Conservation (phyloP, 2,113 vertebrate genomes). For the Paralichthys olivaceus region DNA sequence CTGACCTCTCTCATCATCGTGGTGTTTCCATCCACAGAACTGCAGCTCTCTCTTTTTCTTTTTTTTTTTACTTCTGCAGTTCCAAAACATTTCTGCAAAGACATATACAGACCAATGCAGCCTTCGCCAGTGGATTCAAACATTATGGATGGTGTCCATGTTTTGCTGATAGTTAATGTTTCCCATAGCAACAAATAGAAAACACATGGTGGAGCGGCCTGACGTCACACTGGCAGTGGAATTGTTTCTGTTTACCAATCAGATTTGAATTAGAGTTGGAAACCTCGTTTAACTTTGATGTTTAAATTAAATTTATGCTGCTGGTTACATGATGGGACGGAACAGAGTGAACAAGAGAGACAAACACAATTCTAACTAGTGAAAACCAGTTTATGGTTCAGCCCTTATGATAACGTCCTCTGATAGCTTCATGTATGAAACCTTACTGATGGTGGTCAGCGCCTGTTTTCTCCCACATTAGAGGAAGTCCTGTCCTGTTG, state of each 20-base stretch:
- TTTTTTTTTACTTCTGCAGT: no score
- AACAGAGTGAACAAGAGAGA: background rate
- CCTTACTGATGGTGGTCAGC: constrained; percentile 15
- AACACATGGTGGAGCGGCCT: background rate
- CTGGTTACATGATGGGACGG: background rate
- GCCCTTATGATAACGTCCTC: background rate
- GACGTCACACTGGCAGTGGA: background rate
- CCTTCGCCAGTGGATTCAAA: no score
- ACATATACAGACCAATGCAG: no score
- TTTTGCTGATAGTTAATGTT: background rate
- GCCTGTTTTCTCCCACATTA: constrained; percentile 19
- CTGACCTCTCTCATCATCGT: no score
- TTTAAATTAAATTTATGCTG: background rate
- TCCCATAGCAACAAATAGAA: background rate
- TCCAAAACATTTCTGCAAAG: no score
- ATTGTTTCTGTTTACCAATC: background rate
- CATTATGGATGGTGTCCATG: background rate
- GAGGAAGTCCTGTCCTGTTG: constrained; percentile 36
- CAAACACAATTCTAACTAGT: background rate
- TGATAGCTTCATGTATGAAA: background rate
- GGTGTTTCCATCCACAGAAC: no score
- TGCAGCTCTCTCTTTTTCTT: no score
- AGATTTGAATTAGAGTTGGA: background rate
- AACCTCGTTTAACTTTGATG: background rate
- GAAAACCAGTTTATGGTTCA: no score